These are phyloP conservation scores for Carterocephalus palaemon DNA, from an alignment of 2,888 invertebrate species.

Conservation along the genomic window DNA sequence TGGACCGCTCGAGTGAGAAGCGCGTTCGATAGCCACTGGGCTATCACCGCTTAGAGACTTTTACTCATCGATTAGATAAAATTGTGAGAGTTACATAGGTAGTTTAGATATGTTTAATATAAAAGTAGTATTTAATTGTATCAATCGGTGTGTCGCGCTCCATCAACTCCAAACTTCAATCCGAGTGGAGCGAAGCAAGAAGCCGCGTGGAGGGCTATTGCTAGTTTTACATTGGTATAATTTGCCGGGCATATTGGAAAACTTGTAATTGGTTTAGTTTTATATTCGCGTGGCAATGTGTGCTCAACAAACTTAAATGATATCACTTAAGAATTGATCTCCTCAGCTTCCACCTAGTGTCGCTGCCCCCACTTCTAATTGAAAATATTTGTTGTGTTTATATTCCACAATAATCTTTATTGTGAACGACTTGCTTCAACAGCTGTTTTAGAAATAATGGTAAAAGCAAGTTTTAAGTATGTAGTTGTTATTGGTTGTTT, in stretches of 20 bases:
- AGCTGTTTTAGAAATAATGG: no score
- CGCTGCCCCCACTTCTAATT: constrained; percentile 15
- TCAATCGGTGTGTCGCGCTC: constrained; percentile 25
- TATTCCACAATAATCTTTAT: constrained; percentile 24
- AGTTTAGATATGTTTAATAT: no score
- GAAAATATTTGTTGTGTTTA: constrained; percentile 18
- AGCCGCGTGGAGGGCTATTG: constrained; percentile 55
- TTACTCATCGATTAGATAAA: no score
- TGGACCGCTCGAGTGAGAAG: no score
- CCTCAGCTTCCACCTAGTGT: constrained; percentile 21
- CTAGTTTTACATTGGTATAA: constrained; percentile 68
- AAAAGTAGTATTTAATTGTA: constrained; percentile 5
- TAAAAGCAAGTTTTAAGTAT: not conserved
- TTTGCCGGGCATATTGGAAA: constrained; percentile 71
- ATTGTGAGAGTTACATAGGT: no score
- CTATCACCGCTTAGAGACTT: no score
- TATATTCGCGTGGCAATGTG: constrained; percentile 61
- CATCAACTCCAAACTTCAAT: constrained; percentile 50
- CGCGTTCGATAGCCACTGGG: no score
- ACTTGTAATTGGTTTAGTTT: constrained; percentile 76
- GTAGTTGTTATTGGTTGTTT: constrained; percentile 3
- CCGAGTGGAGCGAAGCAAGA: constrained; percentile 50
- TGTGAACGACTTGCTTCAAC: no score
- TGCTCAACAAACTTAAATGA: constrained; percentile 57
- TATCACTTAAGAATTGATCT: constrained; percentile 52